Percentiles rank a stretch among this genome's conserved stretches.
These are phyloP conservation scores for Lethrus apterus DNA, from an alignment of 1,140 invertebrate species.

Conservation along the genomic window DNA sequence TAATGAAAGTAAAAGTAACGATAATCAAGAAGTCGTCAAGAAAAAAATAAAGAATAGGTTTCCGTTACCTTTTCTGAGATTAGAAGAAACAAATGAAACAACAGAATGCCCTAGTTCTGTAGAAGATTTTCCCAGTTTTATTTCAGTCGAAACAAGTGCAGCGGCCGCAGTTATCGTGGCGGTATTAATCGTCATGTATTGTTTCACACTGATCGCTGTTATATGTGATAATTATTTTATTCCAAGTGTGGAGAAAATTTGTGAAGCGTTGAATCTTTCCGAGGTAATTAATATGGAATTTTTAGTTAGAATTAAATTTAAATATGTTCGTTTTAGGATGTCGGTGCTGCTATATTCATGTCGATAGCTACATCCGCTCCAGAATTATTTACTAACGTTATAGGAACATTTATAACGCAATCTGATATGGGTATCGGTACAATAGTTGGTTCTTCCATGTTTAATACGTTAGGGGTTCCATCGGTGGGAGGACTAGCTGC, in stretches of 20 bases:
- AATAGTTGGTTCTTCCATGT: slow-evolving; percentile 80
- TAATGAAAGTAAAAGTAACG: too few species aligned
- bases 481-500: slow-evolving; percentile 74
- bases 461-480: slow-evolving; percentile 81
- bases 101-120: slow-evolving; percentile 24
- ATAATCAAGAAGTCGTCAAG: too few species aligned
- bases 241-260: slow-evolving; percentile 74
- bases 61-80: too few species aligned
- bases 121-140: slow-evolving; percentile 51
- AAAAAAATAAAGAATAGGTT: too few species aligned
- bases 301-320: slow-evolving; percentile 6
- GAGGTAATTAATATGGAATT: too few species aligned
- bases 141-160: slow-evolving; percentile 42
- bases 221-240: slow-evolving; percentile 84
- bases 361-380: slow-evolving; percentile 84
- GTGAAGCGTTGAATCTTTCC: slow-evolving; percentile 62
- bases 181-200: slow-evolving; percentile 67
- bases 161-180: slow-evolving; percentile 68
- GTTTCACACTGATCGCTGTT: slow-evolving; percentile 68
- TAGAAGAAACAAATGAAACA: too few species aligned
- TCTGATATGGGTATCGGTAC: slow-evolving; percentile 79
- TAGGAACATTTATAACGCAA: slow-evolving; percentile 70
- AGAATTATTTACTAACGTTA: slow-evolving; percentile 83
- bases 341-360: slow-evolving; percentile 88
- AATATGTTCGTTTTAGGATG: slow-evolving; percentile 66